Evolutionary conservation across 2,797 vertebrate species (phyloP).

Genomic region (Oryzias sinensis): DNA sequence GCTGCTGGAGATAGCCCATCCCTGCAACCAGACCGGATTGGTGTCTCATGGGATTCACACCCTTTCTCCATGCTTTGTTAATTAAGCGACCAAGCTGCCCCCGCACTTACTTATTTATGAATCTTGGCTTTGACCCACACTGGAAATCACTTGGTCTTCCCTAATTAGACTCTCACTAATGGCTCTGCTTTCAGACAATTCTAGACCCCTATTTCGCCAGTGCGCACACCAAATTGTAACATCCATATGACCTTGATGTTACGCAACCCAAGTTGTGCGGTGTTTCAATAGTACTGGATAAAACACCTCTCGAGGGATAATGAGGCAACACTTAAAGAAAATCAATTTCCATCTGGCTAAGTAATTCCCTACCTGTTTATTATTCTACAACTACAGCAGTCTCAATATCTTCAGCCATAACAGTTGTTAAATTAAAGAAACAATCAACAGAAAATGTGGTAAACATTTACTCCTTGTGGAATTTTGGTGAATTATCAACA

Average conservation of each 20-base stretch:
- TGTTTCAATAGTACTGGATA: constrained; percentile 55
- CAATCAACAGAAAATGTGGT: no score
- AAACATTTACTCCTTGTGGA: no score
- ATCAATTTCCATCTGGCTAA: constrained; percentile 68
- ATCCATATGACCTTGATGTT: constrained; percentile 66
- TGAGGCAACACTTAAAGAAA: constrained; percentile 72
- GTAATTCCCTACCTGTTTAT: constrained; percentile 70
- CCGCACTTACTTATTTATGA: constrained; percentile 81
- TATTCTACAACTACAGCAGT: constrained; percentile 50
- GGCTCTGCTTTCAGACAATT: constrained; percentile 63
- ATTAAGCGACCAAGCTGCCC: constrained; percentile 76
- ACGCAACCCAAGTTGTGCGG: constrained; percentile 49
- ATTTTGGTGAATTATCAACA: constrained; percentile 51
- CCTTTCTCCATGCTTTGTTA: constrained; percentile 76
- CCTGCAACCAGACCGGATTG: constrained; percentile 60
- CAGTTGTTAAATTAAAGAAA: constrained; percentile 37
- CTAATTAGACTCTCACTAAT: constrained; percentile 77
- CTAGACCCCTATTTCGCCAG: constrained; percentile 40
- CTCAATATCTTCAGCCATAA: constrained; percentile 36
- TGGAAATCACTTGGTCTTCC: constrained; percentile 63
- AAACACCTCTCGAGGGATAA: constrained; percentile 66
- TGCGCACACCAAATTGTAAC: constrained; percentile 39
- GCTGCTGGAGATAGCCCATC: constrained; percentile 57
- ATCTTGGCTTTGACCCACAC: constrained; percentile 69
- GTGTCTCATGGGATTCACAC: constrained; percentile 66